Base-by-base conservation (phyloP, 2,113 vertebrate genomes). In the Toxostoma redivivum region DNA sequence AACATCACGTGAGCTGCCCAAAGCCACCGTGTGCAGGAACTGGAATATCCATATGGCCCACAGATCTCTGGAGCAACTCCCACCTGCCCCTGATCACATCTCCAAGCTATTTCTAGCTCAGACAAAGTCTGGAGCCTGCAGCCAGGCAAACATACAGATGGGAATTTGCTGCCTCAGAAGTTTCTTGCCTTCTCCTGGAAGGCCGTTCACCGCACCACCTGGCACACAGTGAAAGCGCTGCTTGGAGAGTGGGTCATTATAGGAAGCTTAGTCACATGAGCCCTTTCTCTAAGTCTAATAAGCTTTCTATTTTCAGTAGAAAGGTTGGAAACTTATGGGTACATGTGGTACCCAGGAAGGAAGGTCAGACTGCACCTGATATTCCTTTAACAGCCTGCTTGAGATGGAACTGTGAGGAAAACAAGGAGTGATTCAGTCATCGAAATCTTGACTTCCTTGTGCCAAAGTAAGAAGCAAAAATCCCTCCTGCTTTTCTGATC, bases 401-500 rank as follows among this genome's bases (percentile, higher is more conserved):
- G 17, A 84, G 51, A 9, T 8, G 12, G 72, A 93, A 74, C 11
- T 8, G 1, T 17, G 38, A 60, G 9, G 28, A 83, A 66, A 89
- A 82, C 65, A 66, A 73, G n/a, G 16, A 7, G 9, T 2, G 24
- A 71, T 67, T 76, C 56, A 65, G 28, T n/a, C 60, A 45, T 40
- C 0, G 2, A 21, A 82, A 67, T 58, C 60, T 37, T 51, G 12
- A 42, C 37, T 69, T 30, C 31, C 5, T 7, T 4, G 37, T 25
- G 42, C 65, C 70, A 65, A 5, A 80, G 23, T 8, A 53, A 67
- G 31, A 70, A 79, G 56, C 15, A 56, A 83, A 86, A 89, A 70
- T 40, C 65, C 58, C 60, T 88, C 62, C 79, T 86, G 67, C 60
- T 93, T 28, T 81, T 60, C 60, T 87, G 88, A 96, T 87, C 71